Evolutionary conservation across 2,113 vertebrate species (phyloP), one percentile per base, ranked within the genome.

Genomic region (Ariopsis seemanni): DNA sequence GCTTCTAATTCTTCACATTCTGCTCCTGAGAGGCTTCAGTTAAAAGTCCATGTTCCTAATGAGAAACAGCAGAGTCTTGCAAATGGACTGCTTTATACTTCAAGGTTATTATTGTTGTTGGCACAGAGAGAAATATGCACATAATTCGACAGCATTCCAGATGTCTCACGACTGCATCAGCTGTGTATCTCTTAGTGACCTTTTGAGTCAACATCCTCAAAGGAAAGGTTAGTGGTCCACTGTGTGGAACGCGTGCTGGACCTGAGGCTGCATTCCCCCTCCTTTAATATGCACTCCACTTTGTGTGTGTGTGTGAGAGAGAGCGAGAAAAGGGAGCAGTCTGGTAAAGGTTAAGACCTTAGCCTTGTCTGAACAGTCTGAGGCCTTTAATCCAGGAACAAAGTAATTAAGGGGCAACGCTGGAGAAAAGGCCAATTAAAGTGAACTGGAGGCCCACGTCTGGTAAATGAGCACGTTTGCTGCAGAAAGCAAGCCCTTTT

Each of bases 371-470:
- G 90, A 94, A 92, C 91, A 92, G 86, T 93, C 90, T 85, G 88
- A 93, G 90, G 90, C 92, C 92, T 94, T 94, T 94, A 93, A 94
- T 93, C 91, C 90, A 71, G 85, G 92, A 94, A 94, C 91, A 94
- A 93, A 94, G 93, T 94, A 93, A 95, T 95, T 94, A 93, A 93
- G 92, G 91, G 94, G 92, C 91, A 91, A 78, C 75, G 91, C 91
- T 91, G 91, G 88, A 92, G 93, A 92, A 93, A 92, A 94, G 91
- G 90, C 93, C 93, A 94, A 95, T 95, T 95, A 95, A 93, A 93
- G 90, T 87, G 65, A 90, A 92, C 90, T 48, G 50, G 90, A 89
- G 91, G 90, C 91, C 90, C 89, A 87, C 60, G 79, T 92, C 82
- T 91, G 83, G 82, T 91, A 92, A 93, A 92, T 90, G 89, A 88